Percentiles rank a stretch among this genome's conserved stretches.
phyloP scores from a whole-genome alignment of 2,797 vertebrate genomes.

The Sciaenops ocellatus region DNA sequence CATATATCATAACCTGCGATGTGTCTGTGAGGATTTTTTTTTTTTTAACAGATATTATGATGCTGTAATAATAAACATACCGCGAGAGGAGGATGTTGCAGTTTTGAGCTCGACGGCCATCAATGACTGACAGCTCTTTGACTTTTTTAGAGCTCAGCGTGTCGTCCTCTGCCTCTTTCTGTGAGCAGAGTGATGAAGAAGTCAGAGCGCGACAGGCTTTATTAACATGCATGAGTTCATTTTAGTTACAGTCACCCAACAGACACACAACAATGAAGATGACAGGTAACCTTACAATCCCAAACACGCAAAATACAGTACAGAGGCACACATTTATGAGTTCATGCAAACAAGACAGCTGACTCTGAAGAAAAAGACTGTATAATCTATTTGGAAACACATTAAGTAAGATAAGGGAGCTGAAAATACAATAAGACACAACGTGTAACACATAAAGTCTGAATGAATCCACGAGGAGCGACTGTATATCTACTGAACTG shows the following conservation, averaged over 20 bases:
- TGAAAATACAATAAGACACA: background rate
- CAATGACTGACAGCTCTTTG: constrained; percentile 98
- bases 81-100: constrained; percentile 99
- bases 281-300: constrained; percentile 8
- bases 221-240: background rate
- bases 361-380: background rate
- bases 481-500: constrained; percentile 31
- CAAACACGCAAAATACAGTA: constrained; percentile 13
- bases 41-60: background rate
- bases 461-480: background rate
- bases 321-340: constrained; percentile 19
- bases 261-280: background rate
- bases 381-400: constrained; percentile 12
- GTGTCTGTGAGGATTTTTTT: background rate
- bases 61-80: constrained; percentile 64
- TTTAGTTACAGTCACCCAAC: constrained; percentile 26
- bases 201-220: background rate
- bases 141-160: constrained; percentile 93
- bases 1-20: background rate
- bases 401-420: background rate
- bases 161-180: constrained; percentile 96
- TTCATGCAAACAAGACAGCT: constrained; percentile 26
- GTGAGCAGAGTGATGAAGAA: constrained; percentile 16
- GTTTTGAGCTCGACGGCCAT: constrained; percentile 97
- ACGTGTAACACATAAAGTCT: background rate